Base-by-base conservation (phyloP, 2,797 vertebrate genomes). In the Glyptemys insculpta region DNA sequence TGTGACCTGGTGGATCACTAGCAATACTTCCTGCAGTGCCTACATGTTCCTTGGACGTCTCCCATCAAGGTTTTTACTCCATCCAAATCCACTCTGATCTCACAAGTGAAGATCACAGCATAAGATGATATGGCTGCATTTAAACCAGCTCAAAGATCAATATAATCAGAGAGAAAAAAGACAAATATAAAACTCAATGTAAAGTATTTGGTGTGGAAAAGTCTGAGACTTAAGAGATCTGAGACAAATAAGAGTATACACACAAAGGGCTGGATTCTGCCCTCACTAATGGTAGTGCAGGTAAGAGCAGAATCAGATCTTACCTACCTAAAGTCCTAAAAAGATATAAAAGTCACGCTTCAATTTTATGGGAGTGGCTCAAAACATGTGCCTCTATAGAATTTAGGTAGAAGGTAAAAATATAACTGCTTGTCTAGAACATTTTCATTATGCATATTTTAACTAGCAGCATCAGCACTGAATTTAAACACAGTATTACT, bases 151-250 rank as follows among this genome's bases (percentile, higher is more conserved):
- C 54, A 52, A 88, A 52, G 31, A 5, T 44, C 52, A 89, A 79
- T 83, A 59, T 0, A 0, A 27, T 44, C 88, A 29, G 15, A 31
- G 52, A 1, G 34, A 89, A 14, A 85, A 52, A 59, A 54, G 62
- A 65, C 62, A 65, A 88, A 74, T 44, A 21, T 21, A 92, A 57
- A 95, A 12, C 1, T 27, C 41, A 86, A 21, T 8, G 6, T 44
- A n/a, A 91, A 56, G 86, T 81, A 41, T 86, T 23, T 37, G 85
- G 44, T 34, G 5, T n/a, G 59, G 83, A 49, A 41, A 59, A 72
- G 23, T n/a, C 56, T 1, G 0, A 2, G 31, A 29, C 0, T 0
- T 31, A 56, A 72, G 80, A 87, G 72, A 21, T 21, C 16, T 23
- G 34, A 92, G 31, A 29, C 15, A 31, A 34, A 62, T 41, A 79